Evolutionary conservation across 2,888 invertebrate genomes (phyloP).

Genomic region (Allacma fusca): DNA sequence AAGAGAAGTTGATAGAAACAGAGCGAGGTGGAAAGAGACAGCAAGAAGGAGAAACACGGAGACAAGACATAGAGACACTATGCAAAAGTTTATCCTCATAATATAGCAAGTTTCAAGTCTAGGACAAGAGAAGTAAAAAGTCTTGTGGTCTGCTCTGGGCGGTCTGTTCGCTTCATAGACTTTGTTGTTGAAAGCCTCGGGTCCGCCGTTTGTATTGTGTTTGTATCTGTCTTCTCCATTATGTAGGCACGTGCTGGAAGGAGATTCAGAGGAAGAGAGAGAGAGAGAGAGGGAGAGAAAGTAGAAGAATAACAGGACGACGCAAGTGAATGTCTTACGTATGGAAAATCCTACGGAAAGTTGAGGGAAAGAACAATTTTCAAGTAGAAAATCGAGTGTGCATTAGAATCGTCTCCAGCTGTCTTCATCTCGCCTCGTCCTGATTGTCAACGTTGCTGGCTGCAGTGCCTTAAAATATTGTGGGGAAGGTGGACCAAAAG

Average conservation of each 20-base stretch:
- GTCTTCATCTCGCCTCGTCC: conserved; percentile 6
- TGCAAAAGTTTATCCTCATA: conserved; percentile 37
- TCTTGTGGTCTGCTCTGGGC: conserved; percentile 36
- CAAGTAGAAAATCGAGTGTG: background rate
- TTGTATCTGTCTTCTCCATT: conserved; percentile 2
- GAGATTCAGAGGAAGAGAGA: background rate
- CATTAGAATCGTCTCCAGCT: background rate
- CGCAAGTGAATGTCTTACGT: background rate
- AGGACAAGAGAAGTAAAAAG: conserved; percentile 32
- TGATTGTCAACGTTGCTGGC: background rate
- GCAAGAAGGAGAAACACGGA: background rate
- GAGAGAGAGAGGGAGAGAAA: background rate
- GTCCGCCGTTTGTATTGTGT: conserved; percentile 27
- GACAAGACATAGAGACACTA: conserved; percentile 26
- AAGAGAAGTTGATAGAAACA: background rate
- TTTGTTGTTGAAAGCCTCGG: conserved; percentile 29
- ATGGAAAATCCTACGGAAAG: background rate
- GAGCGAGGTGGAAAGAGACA: background rate
- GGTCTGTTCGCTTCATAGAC: conserved; percentile 33
- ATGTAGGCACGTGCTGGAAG: conserved; percentile 2
- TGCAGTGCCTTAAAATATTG: conserved; percentile 5
- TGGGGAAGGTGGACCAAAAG: conserved; percentile 31
- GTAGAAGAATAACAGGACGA: background rate
- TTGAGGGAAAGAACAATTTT: conserved; percentile 9
- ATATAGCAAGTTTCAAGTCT: conserved; percentile 29